These are phyloP conservation scores for Engraulis encrasicolus DNA, from an alignment of 2,113 vertebrate species.

Conservation along the genomic window DNA sequence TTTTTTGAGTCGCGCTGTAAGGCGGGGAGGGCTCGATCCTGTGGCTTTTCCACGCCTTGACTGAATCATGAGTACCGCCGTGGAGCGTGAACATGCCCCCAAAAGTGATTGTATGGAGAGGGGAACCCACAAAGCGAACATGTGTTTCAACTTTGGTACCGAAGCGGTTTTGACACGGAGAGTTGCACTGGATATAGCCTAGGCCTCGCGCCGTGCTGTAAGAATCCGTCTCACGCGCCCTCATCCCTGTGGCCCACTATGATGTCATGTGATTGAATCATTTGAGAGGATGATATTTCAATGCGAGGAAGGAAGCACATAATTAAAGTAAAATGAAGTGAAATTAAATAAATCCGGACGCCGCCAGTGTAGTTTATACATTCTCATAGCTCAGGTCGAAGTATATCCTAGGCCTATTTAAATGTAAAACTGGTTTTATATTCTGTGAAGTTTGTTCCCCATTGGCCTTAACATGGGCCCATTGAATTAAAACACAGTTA, in stretches of 20 bases:
- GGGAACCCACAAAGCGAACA: slow-evolving; percentile 75
- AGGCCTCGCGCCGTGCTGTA: slow-evolving; percentile 45
- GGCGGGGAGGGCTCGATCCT: neutral
- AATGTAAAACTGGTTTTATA: slow-evolving; percentile 27
- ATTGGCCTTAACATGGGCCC: slow-evolving; percentile 37
- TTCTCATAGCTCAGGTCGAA: neutral
- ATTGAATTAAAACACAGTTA: slow-evolving; percentile 19
- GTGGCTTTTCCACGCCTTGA: slow-evolving; percentile 12
- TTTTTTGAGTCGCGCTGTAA: slow-evolving; percentile 1
- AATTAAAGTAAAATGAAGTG: slow-evolving; percentile 47
- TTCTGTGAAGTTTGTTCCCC: slow-evolving; percentile 6
- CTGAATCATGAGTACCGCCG: slow-evolving; percentile 32
- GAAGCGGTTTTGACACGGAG: slow-evolving; percentile 45
- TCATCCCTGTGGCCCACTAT: slow-evolving; percentile 51
- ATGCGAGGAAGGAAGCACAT: slow-evolving; percentile 42
- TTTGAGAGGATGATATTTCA: slow-evolving; percentile 46
- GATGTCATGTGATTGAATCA: slow-evolving; percentile 56
- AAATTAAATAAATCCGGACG: slow-evolving; percentile 31
- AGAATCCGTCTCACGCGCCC: slow-evolving; percentile 62
- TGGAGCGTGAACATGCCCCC: slow-evolving; percentile 25
- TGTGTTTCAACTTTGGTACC: slow-evolving; percentile 80
- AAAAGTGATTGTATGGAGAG: slow-evolving; percentile 81
- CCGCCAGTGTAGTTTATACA: slow-evolving; percentile 21
- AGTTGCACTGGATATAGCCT: slow-evolving; percentile 40
- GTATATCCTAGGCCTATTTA: slow-evolving; percentile 26